Evolutionary conservation across 2,113 vertebrate genomes (phyloP), one percentile per base, ranked within the genome.

Genomic region (Paralichthys olivaceus): DNA sequence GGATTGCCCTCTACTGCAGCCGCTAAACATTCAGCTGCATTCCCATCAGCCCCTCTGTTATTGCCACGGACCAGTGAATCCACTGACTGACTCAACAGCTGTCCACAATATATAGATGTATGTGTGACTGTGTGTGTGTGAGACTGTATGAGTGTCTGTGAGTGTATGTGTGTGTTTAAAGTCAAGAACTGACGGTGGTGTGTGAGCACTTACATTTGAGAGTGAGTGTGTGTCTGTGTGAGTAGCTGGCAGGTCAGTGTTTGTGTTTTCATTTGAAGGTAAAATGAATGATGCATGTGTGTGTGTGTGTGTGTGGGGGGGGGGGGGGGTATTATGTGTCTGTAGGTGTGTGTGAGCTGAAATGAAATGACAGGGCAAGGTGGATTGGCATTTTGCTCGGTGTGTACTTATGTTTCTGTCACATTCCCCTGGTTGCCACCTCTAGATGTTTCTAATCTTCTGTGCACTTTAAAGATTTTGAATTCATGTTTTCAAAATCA

Each of bases 71-170:
- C 85, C 78, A 84, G 60, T 65, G 58, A 76, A 70, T 81, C 69
- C 82, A 73, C 76, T 74, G 69, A 75, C 84, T 81, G 67, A 82
- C 87, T 87, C 72, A 79, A 91, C 91, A 85, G 86, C 81, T 84
- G 80, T 80, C 57, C 73, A 60, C 51, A 17, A 74, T 75, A 34
- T 66, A 68, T 29, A 79, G 49, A 64, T 76, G 53, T 20, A 15
- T 82, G 73, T 57, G 55, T 66, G 51, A 9, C 22, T 23, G 37
- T 25, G 59, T 56, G 63, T 55, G 61, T 62, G 61, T 15, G 58
- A 68, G 69, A 65, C 43, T 57, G 51, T 40, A 25, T 81, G 74
- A 37, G 56, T 54, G 58, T 20, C 20, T 56, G 71, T 13, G 56
- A 23, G 28, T 72, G 79, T 25, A 22, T 75, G 60, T 61, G 17